Conservation (phyloP, 53 echinoderm and acorn worm species). For the Crossaster papposus region DNA sequence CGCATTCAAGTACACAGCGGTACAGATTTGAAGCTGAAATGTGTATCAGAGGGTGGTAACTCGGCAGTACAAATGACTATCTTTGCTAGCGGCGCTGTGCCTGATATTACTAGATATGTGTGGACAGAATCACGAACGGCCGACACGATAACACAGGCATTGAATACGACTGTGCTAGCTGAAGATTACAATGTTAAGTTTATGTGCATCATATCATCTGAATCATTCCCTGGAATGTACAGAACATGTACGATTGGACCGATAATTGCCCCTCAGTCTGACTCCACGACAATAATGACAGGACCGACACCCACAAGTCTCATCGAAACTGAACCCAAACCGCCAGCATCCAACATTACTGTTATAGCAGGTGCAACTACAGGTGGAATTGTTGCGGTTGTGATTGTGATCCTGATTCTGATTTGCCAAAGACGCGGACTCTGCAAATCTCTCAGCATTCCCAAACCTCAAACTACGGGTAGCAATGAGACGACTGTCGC, state of each 20-base stretch:
- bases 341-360: neutral
- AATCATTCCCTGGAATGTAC: conserved; percentile 1
- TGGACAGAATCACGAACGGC: neutral
- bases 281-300: neutral
- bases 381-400: neutral
- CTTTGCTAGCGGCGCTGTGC: neutral
- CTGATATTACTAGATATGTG: neutral
- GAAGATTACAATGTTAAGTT: neutral
- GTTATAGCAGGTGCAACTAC: conserved; percentile 12
- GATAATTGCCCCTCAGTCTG: neutral
- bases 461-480: neutral
- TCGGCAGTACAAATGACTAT: neutral
- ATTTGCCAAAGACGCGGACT: neutral
- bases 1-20: conserved; percentile 18
- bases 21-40: neutral
- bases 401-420: neutral
- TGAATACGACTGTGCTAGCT: neutral
- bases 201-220: conserved; percentile 9
- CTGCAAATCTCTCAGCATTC: neutral
- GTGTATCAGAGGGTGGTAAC: conserved; percentile 24
- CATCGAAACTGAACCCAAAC: neutral
- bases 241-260: conserved; percentile 33
- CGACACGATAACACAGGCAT: neutral
- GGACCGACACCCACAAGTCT: neutral
- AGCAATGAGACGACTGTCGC: neutral